Evolutionary conservation across 2,113 vertebrate species (phyloP), one percentile per base, ranked within the genome.

Genomic region (Salvelinus alpinus): DNA sequence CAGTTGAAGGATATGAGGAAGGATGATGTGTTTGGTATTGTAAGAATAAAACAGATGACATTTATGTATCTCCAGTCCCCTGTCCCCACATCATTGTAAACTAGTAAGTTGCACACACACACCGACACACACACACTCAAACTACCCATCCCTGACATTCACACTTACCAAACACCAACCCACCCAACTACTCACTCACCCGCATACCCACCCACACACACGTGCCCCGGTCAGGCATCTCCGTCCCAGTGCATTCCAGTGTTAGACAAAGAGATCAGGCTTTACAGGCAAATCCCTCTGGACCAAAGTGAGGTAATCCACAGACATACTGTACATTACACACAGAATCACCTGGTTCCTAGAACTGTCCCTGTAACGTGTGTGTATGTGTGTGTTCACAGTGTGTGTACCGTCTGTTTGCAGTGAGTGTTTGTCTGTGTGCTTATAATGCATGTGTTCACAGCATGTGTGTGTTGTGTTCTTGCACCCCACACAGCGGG

Each of bases 211-310:
- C 16, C 80, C 54, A 79, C 8, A n/a, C 68, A 73, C 13, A 71
- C 24, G 69, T 59, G 25, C 9, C 74, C 85, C 71, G 74, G 71
- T 70, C 51, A 62, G 59, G 59, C 59, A 62, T 62, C 59, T 62
- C 74, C 62, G 82, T 79, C 78, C 83, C 81, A 85, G 86, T 90
- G 87, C 91, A 93, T 93, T 93, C 91, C 92, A 82, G 76, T 76
- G 70, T 71, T 18, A 76, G 78, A 91, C 91, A 94, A 93, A 88
- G 76, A 82, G 64, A 74, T 62, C 16, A 0, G 86, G 91, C 87
- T 92, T 92, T 90, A 73, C 71, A 22, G 74, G 82, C 87, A 91
- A 92, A 93, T 87, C 91, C 89, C 90, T 79, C 60, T 78, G 48
- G 78, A 86, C 87, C 31, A 86, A 80, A 82, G 66, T 85, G 84